phyloP scores from a whole-genome alignment of 2,888 invertebrate genomes.

The Cerceris ruficornis region DNA sequence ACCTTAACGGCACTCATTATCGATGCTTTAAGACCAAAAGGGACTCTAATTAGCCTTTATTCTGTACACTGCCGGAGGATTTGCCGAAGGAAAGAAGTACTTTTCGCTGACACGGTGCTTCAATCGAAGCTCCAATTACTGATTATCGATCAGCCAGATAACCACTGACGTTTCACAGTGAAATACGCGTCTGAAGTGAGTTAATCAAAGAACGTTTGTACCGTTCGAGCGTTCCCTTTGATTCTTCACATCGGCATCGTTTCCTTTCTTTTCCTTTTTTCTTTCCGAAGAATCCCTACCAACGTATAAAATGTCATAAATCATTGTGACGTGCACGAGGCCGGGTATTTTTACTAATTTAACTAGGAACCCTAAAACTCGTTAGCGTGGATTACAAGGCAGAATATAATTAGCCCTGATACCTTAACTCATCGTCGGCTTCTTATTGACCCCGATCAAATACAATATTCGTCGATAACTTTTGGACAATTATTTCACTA shows the following conservation, averaged over 20 bases:
- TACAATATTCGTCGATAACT: background rate
- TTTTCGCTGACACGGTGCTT: background rate
- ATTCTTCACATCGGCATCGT: conserved; percentile 35
- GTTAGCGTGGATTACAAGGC: conserved; percentile 61
- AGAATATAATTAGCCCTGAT: conserved; percentile 58
- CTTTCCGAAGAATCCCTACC: background rate
- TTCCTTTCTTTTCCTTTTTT: background rate
- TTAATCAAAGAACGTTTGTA: conserved; percentile 34
- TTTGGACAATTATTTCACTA: conserved; percentile 7
- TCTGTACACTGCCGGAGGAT: background rate
- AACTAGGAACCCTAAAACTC: conserved; percentile 49
- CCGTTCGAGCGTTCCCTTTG: conserved; percentile 19
- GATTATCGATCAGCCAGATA: conserved; percentile 1
- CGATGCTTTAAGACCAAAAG: background rate
- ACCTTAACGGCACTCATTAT: background rate
- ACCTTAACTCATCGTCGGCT: conserved; percentile 3
- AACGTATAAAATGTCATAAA: too few relatives aligned
- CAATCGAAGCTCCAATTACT: conserved; percentile 1
- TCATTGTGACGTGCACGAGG: too few relatives aligned
- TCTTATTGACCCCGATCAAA: background rate
- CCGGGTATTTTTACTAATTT: conserved; percentile 56
- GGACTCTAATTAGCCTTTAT: background rate
- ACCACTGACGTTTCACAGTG: background rate
- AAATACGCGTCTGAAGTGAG: conserved; percentile 27
- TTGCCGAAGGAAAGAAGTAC: conserved; percentile 2